These are phyloP conservation scores for Hydractinia echinata DNA, from an alignment of 30 jellyfish, hydroid and myxozoan species.

Conservation along the genomic window DNA sequence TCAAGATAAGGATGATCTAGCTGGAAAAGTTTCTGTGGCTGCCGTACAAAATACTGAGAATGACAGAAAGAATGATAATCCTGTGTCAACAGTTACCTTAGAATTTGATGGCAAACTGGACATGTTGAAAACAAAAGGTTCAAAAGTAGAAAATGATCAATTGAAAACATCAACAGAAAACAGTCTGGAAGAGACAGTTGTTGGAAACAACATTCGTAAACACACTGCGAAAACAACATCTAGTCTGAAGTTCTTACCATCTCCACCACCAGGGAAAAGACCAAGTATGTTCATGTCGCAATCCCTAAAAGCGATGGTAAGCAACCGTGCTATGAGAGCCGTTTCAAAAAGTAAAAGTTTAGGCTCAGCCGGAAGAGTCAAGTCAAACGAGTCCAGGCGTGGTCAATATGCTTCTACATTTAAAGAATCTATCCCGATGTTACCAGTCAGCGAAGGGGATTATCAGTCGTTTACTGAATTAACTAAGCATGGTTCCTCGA, in stretches of 20 bases:
- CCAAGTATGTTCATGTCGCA: slow-evolving; percentile 3
- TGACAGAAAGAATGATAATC: too few relatives aligned
- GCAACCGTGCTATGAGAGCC: not conserved
- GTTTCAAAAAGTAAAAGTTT: slow-evolving; percentile 24
- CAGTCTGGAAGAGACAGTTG: too few relatives aligned
- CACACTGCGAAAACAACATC: not conserved
- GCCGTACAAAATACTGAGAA: too few relatives aligned
- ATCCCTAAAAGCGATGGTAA: slow-evolving; percentile 17
- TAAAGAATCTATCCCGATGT: slow-evolving; percentile 12
- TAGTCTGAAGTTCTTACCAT: slow-evolving; percentile 1
- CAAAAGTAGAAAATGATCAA: not conserved
- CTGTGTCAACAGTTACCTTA: not conserved
- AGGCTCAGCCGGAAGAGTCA: slow-evolving; percentile 22
- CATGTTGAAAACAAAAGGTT: not conserved
- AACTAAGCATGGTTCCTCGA: not conserved
- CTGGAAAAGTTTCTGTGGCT: too few relatives aligned
- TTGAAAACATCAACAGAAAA: not conserved
- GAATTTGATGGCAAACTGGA: not conserved
- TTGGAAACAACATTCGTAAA: not conserved
- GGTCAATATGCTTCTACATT: slow-evolving; percentile 17
- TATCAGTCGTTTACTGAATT: not conserved
- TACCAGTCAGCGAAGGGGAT: slow-evolving; percentile 7
- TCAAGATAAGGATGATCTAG: too few relatives aligned
- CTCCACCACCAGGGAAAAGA: slow-evolving; percentile 3
- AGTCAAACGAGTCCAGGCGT: slow-evolving; percentile 1